Base-by-base conservation (phyloP, 1,140 invertebrate genomes). In the Cepaea nemoralis region DNA sequence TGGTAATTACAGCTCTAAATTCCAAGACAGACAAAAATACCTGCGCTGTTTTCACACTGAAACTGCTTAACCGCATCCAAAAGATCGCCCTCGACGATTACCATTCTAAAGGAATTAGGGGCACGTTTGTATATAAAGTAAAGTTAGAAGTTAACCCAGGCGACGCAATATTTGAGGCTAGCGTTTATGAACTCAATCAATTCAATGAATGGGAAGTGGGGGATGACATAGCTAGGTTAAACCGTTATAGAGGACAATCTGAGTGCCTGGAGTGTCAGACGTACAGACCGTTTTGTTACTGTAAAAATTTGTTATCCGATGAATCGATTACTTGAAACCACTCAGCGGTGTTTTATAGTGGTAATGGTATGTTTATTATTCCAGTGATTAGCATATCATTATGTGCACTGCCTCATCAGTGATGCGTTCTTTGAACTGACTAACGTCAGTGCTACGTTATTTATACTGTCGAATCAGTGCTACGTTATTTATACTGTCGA, bases 131-230 rank as follows among this genome's bases (percentile, higher is more conserved):
- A 31, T 69, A 14, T 69, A 69, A 33, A 31, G 66, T 69, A 12
- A 69, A 33, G 33, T 14, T 69, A 19, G 12, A 19, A 14, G 31
- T 31, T 19, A 19, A 14, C 12, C 66, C 66, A 69, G 66, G 66
- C 19, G 66, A 33, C 66, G 66, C 66, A 16, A 69, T 69, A 16
- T 69, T 69, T 69, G 66, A 69, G 31, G 66, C 19, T 12, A 69
- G 16, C 14, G 31, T 69, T n/a, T 14, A 19, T 14, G 33, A 14
- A 12, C 14, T 14, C 14, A 19, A 69, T 14, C 16, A 69, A 69
- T 14, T 14, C 66, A 69, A 69, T n/a, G 33, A 14, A 12, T n/a
- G 14, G 19, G 12, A 69, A 31, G 66, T 69, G 19, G 66, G 66
- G 14, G 66, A 69, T 14, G 33, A 14, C 66, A 69, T 69, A 69